Conservation (phyloP, 1,140 invertebrate species). For the Euwallacea similis region DNA sequence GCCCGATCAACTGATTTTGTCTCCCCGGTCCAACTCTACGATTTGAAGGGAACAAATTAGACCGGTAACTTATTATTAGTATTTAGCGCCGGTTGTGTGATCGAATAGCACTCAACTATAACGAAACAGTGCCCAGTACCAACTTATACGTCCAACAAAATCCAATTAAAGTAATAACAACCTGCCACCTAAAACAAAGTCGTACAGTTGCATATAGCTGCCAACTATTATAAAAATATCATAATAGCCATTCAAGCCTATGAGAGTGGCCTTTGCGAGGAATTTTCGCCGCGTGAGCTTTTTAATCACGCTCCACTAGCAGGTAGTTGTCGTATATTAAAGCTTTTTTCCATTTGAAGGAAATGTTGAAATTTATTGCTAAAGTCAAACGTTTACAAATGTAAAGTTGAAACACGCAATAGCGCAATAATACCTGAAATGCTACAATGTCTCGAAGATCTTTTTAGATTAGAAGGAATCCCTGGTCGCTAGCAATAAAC, state of each 20-base stretch:
- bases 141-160: neutral
- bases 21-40: too few relatives aligned
- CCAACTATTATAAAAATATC: slow-evolving; percentile 18
- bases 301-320: slow-evolving; percentile 20
- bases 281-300: slow-evolving; percentile 26
- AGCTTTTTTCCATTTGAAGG: slow-evolving; percentile 6
- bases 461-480: too few relatives aligned
- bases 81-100: too few relatives aligned
- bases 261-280: slow-evolving; percentile 16
- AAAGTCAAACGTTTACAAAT: slow-evolving; percentile 4
- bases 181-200: slow-evolving; percentile 25
- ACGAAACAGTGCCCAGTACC: too few relatives aligned
- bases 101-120: too few relatives aligned
- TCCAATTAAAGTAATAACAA: slow-evolving; percentile 27
- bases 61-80: too few relatives aligned
- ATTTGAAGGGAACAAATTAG: too few relatives aligned
- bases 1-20: too few relatives aligned
- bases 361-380: slow-evolving; percentile 7
- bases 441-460: neutral
- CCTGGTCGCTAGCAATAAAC: too few relatives aligned
- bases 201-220: neutral
- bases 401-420: slow-evolving; percentile 11
- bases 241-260: slow-evolving; percentile 8
- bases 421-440: neutral
- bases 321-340: slow-evolving; percentile 14